Evolutionary conservation across 2,888 invertebrate genomes (phyloP), one percentile per base, ranked within the genome.

Genomic region (Hemicrepidius hirtus): DNA sequence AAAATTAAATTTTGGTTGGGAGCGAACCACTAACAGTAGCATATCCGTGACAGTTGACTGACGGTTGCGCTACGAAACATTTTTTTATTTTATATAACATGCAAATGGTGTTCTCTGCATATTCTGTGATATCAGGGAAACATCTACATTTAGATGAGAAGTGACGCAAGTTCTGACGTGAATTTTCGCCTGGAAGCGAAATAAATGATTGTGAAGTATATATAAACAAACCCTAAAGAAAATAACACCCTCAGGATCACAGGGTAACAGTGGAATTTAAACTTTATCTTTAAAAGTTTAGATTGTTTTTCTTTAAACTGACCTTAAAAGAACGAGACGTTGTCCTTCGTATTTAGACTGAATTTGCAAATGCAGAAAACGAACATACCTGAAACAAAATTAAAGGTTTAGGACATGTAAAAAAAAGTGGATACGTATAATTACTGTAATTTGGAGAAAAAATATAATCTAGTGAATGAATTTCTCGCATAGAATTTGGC

Each of bases 111-210:
- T 35, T 44, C 53, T 55, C 69, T 53, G 53, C 50, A 69, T 69
- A 68, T 69, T 69, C 44, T 44, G 59, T 49, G 62, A 69, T 69
- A 69, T 69, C 63, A 66, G 49, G 24, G 16, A 64, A 49, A 68
- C 62, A 68, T 71, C 62, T 68, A 67, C 71, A 71, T 71, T 71
- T 71, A 71, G 57, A 71, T 71, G 71, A 63, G 50, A 65, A 65
- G 62, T 63, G 68, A 68, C 60, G 59, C 20, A 59, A 62, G 32
- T 49, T 68, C 28, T 55, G 67, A 53, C 60, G 49, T 24, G 49
- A 59, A 71, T 62, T 71, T 71, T 62, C 41, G 71, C 71, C 63
- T 50, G 46, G 53, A 60, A 68, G 53, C 46, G 40, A 68, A 68
- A 71, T 53, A 71, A 71, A 68, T 67, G 71, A 71, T 66, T 53